These are phyloP conservation scores for Setipinna tenuifilis DNA, from an alignment of 2,797 vertebrate species.

Conservation along the genomic window DNA sequence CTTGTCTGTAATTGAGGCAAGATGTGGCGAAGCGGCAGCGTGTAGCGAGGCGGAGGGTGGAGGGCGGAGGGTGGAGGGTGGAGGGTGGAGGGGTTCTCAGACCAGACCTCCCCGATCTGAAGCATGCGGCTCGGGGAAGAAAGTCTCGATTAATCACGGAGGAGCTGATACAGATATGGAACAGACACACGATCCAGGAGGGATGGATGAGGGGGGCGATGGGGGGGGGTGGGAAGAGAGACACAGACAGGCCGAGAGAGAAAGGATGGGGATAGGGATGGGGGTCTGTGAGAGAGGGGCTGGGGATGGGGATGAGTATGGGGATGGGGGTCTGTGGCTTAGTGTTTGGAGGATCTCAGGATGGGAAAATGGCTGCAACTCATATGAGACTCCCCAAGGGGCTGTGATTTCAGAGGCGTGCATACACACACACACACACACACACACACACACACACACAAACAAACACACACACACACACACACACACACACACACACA, in stretches of 20 bases:
- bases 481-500: constrained; percentile 1
- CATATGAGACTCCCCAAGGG: constrained; percentile 32
- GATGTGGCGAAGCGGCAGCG: not conserved
- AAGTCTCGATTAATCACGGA: constrained; percentile 14
- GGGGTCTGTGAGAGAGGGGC: not conserved
- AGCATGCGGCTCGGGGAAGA: not conserved
- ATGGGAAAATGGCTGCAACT: not conserved
- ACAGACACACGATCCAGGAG: constrained; percentile 12
- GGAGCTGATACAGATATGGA: constrained; percentile 9
- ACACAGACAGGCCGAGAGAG: no score
- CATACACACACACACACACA: constrained; percentile 40
- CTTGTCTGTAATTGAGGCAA: not conserved
- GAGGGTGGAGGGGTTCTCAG: no score
- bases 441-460: not conserved
- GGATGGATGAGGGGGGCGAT: not conserved
- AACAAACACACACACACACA: not conserved
- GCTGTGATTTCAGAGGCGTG: constrained; percentile 48
- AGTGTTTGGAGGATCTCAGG: not conserved
- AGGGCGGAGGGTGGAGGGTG: not conserved
- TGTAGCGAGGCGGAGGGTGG: no score
- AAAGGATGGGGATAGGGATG: not conserved
- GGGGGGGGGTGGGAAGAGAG: not conserved
- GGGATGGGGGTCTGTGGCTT: not conserved
- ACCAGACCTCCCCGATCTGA: not conserved
- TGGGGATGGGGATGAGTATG: constrained; percentile 33